Conservation (phyloP, 2,113 vertebrate species). For the Myiozetetes cayanensis region DNA sequence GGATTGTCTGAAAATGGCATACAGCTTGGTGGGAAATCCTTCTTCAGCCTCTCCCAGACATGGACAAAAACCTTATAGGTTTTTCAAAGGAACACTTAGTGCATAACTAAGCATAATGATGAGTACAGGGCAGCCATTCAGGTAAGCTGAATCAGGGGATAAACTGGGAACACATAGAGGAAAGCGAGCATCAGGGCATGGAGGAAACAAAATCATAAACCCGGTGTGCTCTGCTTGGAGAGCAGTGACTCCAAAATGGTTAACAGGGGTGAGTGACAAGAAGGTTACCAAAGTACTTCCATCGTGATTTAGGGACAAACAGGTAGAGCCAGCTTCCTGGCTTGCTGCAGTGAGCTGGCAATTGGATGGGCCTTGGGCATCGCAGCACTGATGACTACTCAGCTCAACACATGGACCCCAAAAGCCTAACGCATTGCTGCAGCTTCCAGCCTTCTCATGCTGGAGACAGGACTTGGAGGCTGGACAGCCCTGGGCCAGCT, state of each 20-base stretch:
- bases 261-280: background rate
- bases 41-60: background rate
- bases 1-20: background rate
- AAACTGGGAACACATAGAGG: background rate
- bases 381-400: fast-evolving
- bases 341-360: background rate
- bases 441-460: background rate
- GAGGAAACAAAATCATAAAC: background rate
- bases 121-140: background rate
- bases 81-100: background rate
- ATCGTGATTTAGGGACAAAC: background rate
- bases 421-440: background rate
- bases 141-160: background rate
- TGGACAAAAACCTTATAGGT: background rate
- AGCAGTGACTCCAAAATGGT: background rate
- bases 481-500: background rate
- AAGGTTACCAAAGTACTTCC: background rate
- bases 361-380: background rate
- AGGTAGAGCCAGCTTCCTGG: background rate
- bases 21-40: background rate
- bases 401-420: background rate
- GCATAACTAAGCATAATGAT: background rate
- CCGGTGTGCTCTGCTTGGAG: background rate
- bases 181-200: background rate
- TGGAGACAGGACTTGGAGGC: background rate